Conservation (phyloP, 1,140 invertebrate genomes). For the Penaeus indicus region DNA sequence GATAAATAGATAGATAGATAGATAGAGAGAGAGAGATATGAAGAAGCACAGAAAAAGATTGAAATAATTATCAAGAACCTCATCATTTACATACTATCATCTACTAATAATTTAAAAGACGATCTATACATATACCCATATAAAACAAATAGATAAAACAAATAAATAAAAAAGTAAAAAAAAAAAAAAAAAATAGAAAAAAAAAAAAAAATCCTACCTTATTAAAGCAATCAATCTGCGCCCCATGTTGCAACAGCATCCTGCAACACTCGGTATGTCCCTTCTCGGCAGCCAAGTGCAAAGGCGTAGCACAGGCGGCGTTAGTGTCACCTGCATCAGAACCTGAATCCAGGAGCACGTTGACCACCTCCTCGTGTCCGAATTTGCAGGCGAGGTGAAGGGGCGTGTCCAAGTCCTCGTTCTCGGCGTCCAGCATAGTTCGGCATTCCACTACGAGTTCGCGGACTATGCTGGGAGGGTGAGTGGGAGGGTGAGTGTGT, state of each 20-base stretch:
- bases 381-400: slow-evolving; percentile 70
- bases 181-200: not conserved
- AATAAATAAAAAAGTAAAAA: not conserved
- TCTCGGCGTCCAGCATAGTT: slow-evolving; percentile 37
- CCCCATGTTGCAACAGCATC: not conserved
- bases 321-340: slow-evolving; percentile 72
- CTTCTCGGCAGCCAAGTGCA: slow-evolving; percentile 72
- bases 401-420: slow-evolving; percentile 50
- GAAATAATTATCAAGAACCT: too few species aligned
- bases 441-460: slow-evolving; percentile 2
- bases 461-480: not conserved
- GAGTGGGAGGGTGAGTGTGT: too few species aligned
- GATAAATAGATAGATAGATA: slow-evolving; percentile 67
- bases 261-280: slow-evolving; percentile 64
- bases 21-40: not conserved
- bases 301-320: slow-evolving; percentile 71
- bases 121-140: too few species aligned
- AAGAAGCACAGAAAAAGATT: too few species aligned
- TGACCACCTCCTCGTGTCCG: slow-evolving; percentile 70
- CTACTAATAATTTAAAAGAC: too few species aligned
- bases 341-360: slow-evolving; percentile 69
- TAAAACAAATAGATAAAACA: not conserved
- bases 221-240: slow-evolving; percentile 23
- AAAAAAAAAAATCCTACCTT: slow-evolving; percentile 28
- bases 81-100: too few species aligned